A percentile compares a stretch with the other conserved stretches of the same genome.
Conservation (phyloP, 2,888 invertebrate genomes). For the Ptychoptera albimana region DNA sequence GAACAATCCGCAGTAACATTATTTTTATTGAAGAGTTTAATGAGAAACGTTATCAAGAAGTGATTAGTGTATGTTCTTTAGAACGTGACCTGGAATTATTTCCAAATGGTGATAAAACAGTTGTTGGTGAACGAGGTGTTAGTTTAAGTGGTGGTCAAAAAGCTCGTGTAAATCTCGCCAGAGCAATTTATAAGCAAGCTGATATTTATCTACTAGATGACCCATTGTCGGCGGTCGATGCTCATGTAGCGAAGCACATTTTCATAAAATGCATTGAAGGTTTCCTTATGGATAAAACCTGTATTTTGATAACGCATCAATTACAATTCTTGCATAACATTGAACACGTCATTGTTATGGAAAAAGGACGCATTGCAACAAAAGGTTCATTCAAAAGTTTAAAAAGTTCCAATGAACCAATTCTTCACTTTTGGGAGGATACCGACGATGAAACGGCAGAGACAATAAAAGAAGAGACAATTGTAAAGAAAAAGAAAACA, state of each 20-base stretch:
- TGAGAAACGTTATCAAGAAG: conserved; percentile 32
- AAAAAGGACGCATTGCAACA: conserved; percentile 21
- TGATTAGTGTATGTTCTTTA: conserved; percentile 48
- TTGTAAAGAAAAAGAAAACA: background rate
- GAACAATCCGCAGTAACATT: conserved; percentile 52
- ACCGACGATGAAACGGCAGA: background rate
- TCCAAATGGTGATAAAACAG: conserved; percentile 57
- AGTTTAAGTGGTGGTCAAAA: conserved; percentile 72
- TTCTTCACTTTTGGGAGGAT: background rate
- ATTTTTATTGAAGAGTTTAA: conserved; percentile 39
- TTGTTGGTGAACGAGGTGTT: conserved; percentile 69
- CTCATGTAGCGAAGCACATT: conserved; percentile 44
- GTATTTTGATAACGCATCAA: conserved; percentile 74
- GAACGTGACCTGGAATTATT: conserved; percentile 55
- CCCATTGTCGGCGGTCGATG: conserved; percentile 54
- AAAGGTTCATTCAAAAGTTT: conserved; percentile 34
- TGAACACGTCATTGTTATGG: conserved; percentile 36
- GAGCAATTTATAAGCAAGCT: conserved; percentile 58
- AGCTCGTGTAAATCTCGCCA: conserved; percentile 63
- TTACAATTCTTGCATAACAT: conserved; percentile 42
- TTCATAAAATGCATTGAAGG: conserved; percentile 45
- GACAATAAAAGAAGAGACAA: background rate
- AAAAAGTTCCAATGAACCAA: conserved; percentile 34
- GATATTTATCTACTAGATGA: conserved; percentile 55
- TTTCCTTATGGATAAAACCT: conserved; percentile 42